Evolutionary conservation across 1,140 invertebrate species (phyloP).

Genomic region (Trigoniulus corallinus): DNA sequence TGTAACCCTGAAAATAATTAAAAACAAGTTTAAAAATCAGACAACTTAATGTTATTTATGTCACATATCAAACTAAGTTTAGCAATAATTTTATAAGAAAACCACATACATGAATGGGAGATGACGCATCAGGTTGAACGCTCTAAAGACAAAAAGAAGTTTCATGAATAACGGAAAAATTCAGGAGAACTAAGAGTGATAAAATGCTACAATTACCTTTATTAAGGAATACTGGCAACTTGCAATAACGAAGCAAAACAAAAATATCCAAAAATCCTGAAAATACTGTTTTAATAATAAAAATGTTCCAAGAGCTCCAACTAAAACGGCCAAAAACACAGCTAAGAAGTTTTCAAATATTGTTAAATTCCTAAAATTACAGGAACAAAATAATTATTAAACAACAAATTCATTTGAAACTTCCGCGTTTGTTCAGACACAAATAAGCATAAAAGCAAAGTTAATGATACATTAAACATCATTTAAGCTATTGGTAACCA

Average conservation of each 20-base stretch:
- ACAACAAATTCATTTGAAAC: no score
- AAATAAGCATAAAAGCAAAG: no score
- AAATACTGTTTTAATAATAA: conserved; percentile 74
- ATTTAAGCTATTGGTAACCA: no score
- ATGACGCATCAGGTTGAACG: conserved; percentile 95
- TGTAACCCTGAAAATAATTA: conserved; percentile 53
- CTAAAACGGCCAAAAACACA: conserved; percentile 64
- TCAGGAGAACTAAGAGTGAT: background rate
- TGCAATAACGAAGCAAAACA: conserved; percentile 93
- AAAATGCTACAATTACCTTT: conserved; percentile 34
- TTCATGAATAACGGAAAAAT: conserved; percentile 1
- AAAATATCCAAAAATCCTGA: conserved; percentile 76
- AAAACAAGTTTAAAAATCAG: conserved; percentile 3
- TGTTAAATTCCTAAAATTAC: conserved; percentile 68
- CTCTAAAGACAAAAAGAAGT: conserved; percentile 34
- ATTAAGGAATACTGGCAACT: conserved; percentile 93
- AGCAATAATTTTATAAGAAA: background rate
- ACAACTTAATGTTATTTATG: conserved; percentile 1
- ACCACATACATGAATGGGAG: conserved; percentile 63
- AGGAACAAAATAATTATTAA: no score
- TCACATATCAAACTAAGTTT: background rate
- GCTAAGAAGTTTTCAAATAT: conserved; percentile 68
- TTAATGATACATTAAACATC: no score
- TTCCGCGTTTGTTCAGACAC: no score
- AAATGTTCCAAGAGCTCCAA: conserved; percentile 65